These are phyloP conservation scores for Heterodera carotae DNA, from an alignment of 1,140 invertebrate species.

Conservation along the genomic window DNA sequence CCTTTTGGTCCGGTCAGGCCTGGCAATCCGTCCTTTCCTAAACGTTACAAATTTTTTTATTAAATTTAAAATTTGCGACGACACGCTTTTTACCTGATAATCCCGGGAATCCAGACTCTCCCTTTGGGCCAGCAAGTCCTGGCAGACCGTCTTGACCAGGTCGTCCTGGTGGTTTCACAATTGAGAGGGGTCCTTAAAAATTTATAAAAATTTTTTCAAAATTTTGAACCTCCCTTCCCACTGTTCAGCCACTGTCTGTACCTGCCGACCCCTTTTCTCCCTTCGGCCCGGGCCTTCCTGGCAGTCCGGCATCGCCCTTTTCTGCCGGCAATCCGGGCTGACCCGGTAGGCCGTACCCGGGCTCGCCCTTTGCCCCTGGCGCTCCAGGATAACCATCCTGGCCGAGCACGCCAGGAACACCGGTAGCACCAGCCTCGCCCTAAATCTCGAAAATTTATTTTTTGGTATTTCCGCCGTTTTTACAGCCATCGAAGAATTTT, in stretches of 20 bases:
- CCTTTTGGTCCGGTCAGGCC: constrained; percentile 58
- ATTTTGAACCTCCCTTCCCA: not conserved
- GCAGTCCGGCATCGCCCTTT: constrained; percentile 51
- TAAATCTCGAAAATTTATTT: constrained; percentile 35
- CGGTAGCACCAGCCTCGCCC: constrained; percentile 50
- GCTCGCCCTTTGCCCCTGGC: constrained; percentile 59
- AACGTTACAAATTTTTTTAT: not conserved
- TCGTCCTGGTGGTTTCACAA: constrained; percentile 65
- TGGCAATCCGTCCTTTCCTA: constrained; percentile 34
- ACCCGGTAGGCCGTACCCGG: constrained; percentile 56
- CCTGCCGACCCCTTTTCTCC: constrained; percentile 42
- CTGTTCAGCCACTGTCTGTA: not conserved
- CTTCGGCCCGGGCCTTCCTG: constrained; percentile 27
- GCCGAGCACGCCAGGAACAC: constrained; percentile 59
- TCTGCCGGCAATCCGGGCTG: constrained; percentile 53
- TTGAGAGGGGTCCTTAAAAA: not conserved
- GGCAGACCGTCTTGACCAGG: constrained; percentile 69
- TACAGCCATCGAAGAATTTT: not conserved
- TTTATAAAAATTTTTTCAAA: not conserved
- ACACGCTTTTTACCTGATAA: constrained; percentile 65
- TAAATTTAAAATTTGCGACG: constrained; percentile 7
- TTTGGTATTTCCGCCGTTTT: constrained; percentile 20
- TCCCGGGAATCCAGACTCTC: constrained; percentile 73
- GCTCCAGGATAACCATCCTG: constrained; percentile 65
- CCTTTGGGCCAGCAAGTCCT: constrained; percentile 67